Percentiles rank a stretch among this genome's conserved stretches.
phyloP scores from a whole-genome alignment of 2,797 vertebrate species.

The Rhodeus uyekii region DNA sequence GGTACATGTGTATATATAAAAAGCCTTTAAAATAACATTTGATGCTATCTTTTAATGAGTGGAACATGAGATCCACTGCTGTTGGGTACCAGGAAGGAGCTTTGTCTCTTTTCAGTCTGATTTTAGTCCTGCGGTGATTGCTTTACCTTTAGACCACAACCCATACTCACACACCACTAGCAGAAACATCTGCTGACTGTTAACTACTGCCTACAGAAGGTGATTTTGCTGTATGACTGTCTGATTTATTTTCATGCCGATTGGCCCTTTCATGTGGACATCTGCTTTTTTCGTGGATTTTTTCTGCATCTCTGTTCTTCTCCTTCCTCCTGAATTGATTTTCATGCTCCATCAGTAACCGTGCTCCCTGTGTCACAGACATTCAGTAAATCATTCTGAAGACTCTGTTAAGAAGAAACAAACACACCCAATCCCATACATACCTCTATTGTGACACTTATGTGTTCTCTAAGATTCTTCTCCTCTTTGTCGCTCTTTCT shows the following conservation, averaged over 20 bases:
- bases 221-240: slow-evolving; percentile 26
- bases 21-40: slow-evolving; percentile 7
- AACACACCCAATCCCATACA: slow-evolving; percentile 37
- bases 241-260: slow-evolving; percentile 37
- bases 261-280: slow-evolving; percentile 31
- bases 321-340: slow-evolving; percentile 65
- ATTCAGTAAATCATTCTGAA: slow-evolving; percentile 66
- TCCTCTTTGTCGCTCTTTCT: slow-evolving; percentile 27
- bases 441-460: neutral
- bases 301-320: slow-evolving; percentile 51
- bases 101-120: slow-evolving; percentile 5
- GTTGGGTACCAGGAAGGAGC: neutral
- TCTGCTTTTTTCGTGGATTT: slow-evolving; percentile 54
- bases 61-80: neutral
- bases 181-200: slow-evolving; percentile 38
- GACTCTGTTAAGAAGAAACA: slow-evolving; percentile 62
- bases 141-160: slow-evolving; percentile 15
- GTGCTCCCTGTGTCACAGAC: slow-evolving; percentile 68
- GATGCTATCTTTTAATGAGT: neutral
- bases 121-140: neutral
- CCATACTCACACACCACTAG: slow-evolving; percentile 16
- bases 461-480: neutral
- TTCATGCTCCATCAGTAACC: slow-evolving; percentile 71
- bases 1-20: neutral
- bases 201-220: slow-evolving; percentile 26